Evolutionary conservation across 2,888 invertebrate species (phyloP), one percentile per base, ranked within the genome.

Genomic region (Dryadula phaetusa): DNA sequence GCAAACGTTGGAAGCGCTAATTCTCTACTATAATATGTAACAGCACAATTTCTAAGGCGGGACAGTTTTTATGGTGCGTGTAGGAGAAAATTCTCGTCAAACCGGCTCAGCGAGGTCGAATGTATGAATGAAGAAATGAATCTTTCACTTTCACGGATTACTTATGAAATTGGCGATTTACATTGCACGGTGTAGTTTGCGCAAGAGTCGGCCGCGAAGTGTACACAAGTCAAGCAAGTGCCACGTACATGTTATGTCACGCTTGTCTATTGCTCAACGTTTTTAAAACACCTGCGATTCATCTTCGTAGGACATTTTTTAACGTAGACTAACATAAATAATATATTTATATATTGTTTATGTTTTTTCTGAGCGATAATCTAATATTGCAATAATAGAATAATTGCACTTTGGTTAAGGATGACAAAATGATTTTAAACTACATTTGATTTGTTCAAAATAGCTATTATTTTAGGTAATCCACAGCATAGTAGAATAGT

Each of bases 81-180:
- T 66, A 44, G 44, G 62, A 25, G 61, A 42, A 67, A 69, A 70
- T 71, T 68, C 79, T 74, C 70, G 82, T 81, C 81, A 75, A 73
- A 79, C 81, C 77, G 77, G 81, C 79, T 70, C 18, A 18, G 12
- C 14, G 75, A 72, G 52, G 63, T 67, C 63, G 68, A 66, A 72
- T 81, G 79, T 79, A 81, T 77, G 77, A 81, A 82, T 81, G 71
- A 70, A 72, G 72, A 85, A 88, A 84, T 85, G 83, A 86, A 84
- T 86, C 79, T 84, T 75, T 75, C 77, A 85, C 89, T 89, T 90
- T 90, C 88, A 86, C 88, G 79, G 82, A 81, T 83, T 85, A 85
- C 85, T 88, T 88, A 86, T 87, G 89, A 89, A 89, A 88, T 88
- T 86, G 80, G 82, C 85, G 82, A 86, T 86, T 86, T 85, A 84